Evolutionary conservation across 35 echinoderm and acorn worm species (phyloP).

Genomic region (Amphiura filiformis): DNA sequence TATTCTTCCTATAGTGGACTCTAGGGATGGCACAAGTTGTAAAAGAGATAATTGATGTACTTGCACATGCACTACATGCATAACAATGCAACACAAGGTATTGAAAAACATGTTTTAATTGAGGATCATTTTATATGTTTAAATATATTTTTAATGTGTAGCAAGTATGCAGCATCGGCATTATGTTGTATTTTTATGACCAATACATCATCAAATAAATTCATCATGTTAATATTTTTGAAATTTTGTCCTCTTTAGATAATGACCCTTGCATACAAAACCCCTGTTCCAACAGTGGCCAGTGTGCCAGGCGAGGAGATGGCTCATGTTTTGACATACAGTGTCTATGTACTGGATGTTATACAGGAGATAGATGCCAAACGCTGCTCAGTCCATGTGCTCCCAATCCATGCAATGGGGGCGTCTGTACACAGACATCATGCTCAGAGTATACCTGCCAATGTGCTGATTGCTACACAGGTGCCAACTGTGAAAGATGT

Average conservation of each 20-base stretch:
- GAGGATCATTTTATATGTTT: no score
- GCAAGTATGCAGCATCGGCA: no score
- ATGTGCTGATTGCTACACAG: conserved; percentile 68
- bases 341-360: not conserved
- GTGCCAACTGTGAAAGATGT: conserved; percentile 60
- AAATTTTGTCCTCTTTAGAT: conserved; percentile 24
- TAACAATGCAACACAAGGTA: no score
- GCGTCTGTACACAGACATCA: conserved; percentile 45
- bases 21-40: no score
- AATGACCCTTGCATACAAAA: conserved; percentile 48
- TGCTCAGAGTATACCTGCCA: conserved; percentile 71
- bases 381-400: conserved; percentile 44
- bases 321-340: not conserved
- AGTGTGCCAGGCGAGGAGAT: conserved; percentile 37
- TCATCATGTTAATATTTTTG: no score
- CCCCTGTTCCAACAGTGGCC: conserved; percentile 56
- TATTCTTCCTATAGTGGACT: no score
- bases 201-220: no score
- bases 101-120: no score
- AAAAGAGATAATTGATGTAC: no score
- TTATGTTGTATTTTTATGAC: no score
- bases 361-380: not conserved
- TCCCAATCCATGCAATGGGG: conserved; percentile 68
- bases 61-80: no score
- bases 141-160: no score